Base-by-base conservation (phyloP, 1,140 invertebrate genomes). In the Papilio polyxenes region DNA sequence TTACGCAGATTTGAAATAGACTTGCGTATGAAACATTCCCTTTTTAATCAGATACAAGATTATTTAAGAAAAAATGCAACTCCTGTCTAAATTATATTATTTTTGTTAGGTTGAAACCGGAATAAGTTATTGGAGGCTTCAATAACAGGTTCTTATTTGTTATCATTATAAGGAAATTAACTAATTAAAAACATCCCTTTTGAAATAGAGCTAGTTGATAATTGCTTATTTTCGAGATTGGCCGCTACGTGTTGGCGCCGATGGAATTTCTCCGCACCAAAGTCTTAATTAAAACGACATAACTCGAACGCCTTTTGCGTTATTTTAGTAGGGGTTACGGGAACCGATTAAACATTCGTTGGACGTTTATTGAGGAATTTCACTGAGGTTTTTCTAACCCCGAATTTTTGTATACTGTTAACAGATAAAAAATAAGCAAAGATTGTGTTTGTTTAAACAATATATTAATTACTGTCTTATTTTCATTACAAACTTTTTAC, bases 261-360 rank as follows among this genome's bases (percentile, higher is more conserved):
- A 48, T 23, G n/a, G 78, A 80, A 80, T 80, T 80, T 80, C 59
- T 80, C 56, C 49, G 37, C 62, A 79, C 62, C 9, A 69, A 65
- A 69, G 65, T 80, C 40, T 80, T 80, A 80, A 80, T 80, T 69
- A 80, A 80, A 80, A 80, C 48, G 78, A 80, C 62, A 80, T 80
- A 80, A 80, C 62, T 80, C 59, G 59, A 48, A 48, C 48, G 40
- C 62, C 78, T 80, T 80, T 69, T 49, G 78, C 48, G 59, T 80
- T 80, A 69, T 80, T 80, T 69, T 69, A 80, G 51, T 56, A 56
- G 59, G 44, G 77, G 75, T 53, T 56, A 77, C 53, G 51, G 9
- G 31, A 49, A 49, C 59, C 40, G 59, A 69, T 69, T 80, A 80
- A 69, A 80, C 44, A 69, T 59, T 69, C 59, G 44, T 53, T 49